Base-by-base conservation (phyloP, 1,140 invertebrate species). In the Drosophila simulans region DNA sequence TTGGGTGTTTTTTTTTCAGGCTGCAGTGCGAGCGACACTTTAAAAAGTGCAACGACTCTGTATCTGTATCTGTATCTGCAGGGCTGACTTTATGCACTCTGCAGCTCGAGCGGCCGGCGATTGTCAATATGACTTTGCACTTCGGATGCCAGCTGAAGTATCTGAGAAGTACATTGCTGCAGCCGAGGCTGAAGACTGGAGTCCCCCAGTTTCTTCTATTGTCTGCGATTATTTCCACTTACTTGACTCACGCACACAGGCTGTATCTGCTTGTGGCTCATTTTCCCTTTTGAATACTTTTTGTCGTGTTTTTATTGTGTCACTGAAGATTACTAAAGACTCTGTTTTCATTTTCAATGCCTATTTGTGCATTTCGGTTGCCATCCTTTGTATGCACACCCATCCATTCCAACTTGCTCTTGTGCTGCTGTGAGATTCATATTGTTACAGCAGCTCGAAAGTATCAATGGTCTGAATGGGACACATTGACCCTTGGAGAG, bases 41-140 rank as follows among this genome's bases (percentile, higher is more conserved):
- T 84, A 66, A 77, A 77, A 77, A 84, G 77, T 85, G 77, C 77
- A 85, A 80, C 77, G 73, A 73, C 77, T 80, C 64, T 51, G 27
- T 37, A 40, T 80, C 64, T 51, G 27, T 37, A 40, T 80, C 64
- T 51, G 27, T 37, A 40, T 46, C 62, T 31, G 31, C 31, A 31
- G 7, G 31, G 43, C 56, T 43, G 43, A 45, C 72, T 58, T 49
- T 40, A 46, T 54, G 37, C 64, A 69, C 56, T 55, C 77, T 54
- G 42, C 58, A 77, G 68, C 77, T 78, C 45, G 49, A 82, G 53
- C 71, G 46, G 71, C 78, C 51, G 22, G 76, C 81, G 63, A 80
- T 82, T 86, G 82, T 86, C 82, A 86, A 83, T 89, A 80, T 80
- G 84, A 78, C 76, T 88, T 89, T 73, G 80, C 84, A 89, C 80